phyloP scores from a whole-genome alignment of 2,797 vertebrate species.

The Aphelocoma californica region DNA sequence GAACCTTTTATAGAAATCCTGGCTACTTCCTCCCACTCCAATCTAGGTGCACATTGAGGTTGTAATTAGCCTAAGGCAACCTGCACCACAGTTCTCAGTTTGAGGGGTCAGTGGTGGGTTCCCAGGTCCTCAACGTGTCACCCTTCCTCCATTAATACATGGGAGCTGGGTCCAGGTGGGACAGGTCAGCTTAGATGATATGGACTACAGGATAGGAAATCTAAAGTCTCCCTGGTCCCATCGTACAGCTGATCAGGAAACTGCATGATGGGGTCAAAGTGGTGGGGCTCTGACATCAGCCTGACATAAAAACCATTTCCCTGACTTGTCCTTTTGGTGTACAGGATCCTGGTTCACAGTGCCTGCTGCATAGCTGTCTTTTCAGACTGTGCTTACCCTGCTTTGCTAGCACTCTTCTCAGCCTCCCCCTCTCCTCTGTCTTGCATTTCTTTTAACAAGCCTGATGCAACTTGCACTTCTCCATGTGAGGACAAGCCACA shows the following conservation, averaged over 20 bases:
- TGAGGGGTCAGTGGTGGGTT: background rate
- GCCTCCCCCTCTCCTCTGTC: background rate
- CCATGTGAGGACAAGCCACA: background rate
- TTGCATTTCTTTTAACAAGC: background rate
- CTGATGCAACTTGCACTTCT: background rate
- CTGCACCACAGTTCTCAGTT: background rate
- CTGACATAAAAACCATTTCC: background rate
- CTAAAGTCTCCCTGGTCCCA: rapidly evolving
- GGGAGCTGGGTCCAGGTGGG: background rate
- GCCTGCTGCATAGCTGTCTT: background rate
- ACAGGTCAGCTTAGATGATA: background rate
- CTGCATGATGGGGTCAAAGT: background rate
- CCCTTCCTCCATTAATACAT: background rate
- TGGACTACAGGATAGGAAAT: background rate
- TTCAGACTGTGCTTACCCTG: background rate
- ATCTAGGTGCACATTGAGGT: background rate
- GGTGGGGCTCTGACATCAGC: rapidly evolving
- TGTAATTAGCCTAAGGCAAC: background rate
- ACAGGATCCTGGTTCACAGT: background rate
- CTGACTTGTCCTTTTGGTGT: rapidly evolving
- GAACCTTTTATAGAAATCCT: background rate
- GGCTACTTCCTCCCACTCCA: background rate
- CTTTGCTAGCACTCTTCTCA: background rate
- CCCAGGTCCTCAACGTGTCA: background rate
- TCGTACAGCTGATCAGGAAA: background rate